Base-by-base conservation (phyloP, 2,888 invertebrate species). In the Drosophila kuntzei region DNA sequence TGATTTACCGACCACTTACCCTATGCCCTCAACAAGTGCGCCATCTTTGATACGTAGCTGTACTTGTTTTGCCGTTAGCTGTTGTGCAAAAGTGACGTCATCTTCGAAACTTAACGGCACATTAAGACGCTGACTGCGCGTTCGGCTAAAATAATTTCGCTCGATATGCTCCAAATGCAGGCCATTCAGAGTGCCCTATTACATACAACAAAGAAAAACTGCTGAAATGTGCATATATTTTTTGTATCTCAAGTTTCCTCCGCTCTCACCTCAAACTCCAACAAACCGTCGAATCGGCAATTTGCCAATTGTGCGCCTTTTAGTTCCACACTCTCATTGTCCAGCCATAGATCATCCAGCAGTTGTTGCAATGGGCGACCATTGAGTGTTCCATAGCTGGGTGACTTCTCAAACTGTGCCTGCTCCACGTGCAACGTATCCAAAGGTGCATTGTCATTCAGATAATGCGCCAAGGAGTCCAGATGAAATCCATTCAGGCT, bases 101-200 rank as follows among this genome's bases (percentile, higher is more conserved):
- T 91, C 91, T 6, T 91, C 74, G 71, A 94, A 93, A 36, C 90
- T 79, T 66, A 94, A 90, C 47, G 90, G 87, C 9, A 92, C 91
- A 5, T 86, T 77, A 32, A 94, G 90, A 14, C 85, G 90, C 91
- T 94, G 94, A 25, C 92, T 80, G 58, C 90, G 91, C 4, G 93
- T 91, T 79, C 93, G 93, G 79, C 94, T 94, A 47, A 95, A 92
- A 69, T 94, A 94, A 79, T 93, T 93, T 14, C 92, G 79, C 16
- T 91, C 89, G 41, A 94, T 78, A 75, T 92, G 90, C 7, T 91
- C 87, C 51, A 94, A 80, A 73, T 93, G 89, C 11, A 93, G 90
- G 25, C 92, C 93, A 76, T 93, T 93, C 1, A 94, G 73, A 3
- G 84, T 88, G 22, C 93, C 93, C 94, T 94, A 61, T 63, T 37